Conservation (phyloP, 2,113 vertebrate genomes). For the Neodon shergylaensis region DNA sequence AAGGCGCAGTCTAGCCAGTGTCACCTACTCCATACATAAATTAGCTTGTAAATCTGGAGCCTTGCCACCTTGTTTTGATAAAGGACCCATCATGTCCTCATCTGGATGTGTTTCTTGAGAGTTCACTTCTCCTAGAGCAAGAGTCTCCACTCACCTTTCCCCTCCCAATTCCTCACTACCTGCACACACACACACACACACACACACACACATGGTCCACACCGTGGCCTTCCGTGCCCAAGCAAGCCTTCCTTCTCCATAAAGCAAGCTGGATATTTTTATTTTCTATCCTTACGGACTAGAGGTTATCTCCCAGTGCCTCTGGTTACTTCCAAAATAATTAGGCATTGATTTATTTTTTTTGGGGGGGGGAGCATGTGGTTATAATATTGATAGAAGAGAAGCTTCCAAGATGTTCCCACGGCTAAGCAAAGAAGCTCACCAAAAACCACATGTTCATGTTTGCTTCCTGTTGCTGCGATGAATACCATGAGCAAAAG, state of each 20-base stretch:
- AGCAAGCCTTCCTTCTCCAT: not conserved
- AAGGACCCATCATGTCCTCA: too few species aligned
- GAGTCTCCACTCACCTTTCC: not conserved
- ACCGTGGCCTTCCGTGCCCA: not conserved
- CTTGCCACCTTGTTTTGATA: not conserved
- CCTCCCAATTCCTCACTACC: accelerated
- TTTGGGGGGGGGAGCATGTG: too few species aligned
- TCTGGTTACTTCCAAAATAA: not conserved
- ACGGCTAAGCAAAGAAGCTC: not conserved
- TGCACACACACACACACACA: too few species aligned
- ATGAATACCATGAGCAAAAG: not conserved
- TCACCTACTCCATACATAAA: not conserved
- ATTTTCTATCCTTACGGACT: not conserved
- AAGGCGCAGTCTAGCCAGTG: not conserved
- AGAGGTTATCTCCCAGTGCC: not conserved
- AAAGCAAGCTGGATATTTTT: not conserved
- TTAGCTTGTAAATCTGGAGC: not conserved
- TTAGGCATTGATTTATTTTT: not conserved
- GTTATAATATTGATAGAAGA: not conserved
- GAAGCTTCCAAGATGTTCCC: not conserved
- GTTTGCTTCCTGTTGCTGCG: not conserved
- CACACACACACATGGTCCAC: too few species aligned
- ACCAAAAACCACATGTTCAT: not conserved
- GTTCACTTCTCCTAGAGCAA: not conserved
- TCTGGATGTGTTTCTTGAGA: not conserved